phyloP scores from a whole-genome alignment of 2,113 vertebrate species.

The Herpetotheres cachinnans region DNA sequence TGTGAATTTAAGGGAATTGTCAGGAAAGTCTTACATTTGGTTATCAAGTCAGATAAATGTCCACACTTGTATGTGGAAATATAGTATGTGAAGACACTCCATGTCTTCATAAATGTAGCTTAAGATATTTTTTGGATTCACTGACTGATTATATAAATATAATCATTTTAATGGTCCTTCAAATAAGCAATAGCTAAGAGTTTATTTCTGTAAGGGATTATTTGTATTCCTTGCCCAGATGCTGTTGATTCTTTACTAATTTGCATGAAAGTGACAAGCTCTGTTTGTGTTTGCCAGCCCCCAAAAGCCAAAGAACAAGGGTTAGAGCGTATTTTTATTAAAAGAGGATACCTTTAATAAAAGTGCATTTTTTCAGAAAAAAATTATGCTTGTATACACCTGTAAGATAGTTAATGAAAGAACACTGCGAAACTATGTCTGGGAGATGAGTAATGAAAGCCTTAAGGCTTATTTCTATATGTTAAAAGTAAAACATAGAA shows the following conservation, averaged over 20 bases:
- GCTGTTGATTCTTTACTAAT: not conserved
- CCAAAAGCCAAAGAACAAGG: not conserved
- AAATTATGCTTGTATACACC: not conserved
- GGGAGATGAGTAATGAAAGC: not conserved
- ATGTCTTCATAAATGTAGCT: not conserved
- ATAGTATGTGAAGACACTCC: too few species aligned
- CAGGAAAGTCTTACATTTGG: not conserved
- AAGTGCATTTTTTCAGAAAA: not conserved
- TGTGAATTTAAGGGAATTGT: not conserved
- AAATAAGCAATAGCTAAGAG: not conserved
- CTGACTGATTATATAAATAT: not conserved
- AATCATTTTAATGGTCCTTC: not conserved
- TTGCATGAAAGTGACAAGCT: not conserved
- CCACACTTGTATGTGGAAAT: not conserved
- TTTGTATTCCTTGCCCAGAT: not conserved
- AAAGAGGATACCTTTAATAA: not conserved
- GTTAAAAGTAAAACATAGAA: not conserved
- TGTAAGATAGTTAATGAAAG: not conserved
- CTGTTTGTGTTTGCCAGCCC: not conserved
- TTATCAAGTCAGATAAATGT: not conserved
- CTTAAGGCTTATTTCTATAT: not conserved
- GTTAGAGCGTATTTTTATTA: not conserved
- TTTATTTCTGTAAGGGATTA: not conserved
- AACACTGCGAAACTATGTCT: not conserved
- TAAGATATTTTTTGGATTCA: not conserved